These are phyloP conservation scores for Hippocampus mohnikei DNA, from an alignment of 2,113 vertebrate species.

Conservation along the genomic window DNA sequence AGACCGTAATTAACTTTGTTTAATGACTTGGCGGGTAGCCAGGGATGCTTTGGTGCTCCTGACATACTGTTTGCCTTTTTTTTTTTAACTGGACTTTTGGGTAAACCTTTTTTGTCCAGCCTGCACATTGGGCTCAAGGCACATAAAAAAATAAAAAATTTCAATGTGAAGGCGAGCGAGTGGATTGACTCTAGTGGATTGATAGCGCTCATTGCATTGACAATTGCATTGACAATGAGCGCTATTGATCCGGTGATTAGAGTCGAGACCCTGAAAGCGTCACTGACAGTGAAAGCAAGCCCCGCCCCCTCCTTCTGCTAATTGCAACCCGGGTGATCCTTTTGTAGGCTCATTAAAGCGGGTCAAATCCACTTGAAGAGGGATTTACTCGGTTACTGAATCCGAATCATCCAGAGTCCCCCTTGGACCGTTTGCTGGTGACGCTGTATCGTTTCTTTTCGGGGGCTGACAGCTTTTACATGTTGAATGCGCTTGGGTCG, in stretches of 20 bases:
- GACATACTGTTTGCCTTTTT: neutral
- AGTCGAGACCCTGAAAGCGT: constrained; percentile 7
- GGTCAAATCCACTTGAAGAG: constrained; percentile 18
- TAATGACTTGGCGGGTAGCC: constrained; percentile 25
- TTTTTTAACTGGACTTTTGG: no score
- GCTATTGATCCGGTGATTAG: constrained; percentile 52
- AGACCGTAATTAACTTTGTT: constrained; percentile 22
- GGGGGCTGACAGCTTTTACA: constrained; percentile 4
- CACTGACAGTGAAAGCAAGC: constrained; percentile 1
- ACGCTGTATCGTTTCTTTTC: neutral
- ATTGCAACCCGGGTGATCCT: constrained; percentile 20
- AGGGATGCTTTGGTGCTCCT: neutral
- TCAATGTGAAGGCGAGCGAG: neutral
- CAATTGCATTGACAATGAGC: constrained; percentile 26
- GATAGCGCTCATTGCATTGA: no score
- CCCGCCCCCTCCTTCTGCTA: constrained; percentile 13
- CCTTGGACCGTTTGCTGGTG: neutral
- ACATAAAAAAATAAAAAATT: neutral
- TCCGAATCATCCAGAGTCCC: constrained; percentile 12
- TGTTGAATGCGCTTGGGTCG: constrained; percentile 7
- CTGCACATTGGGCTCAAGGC: no score
- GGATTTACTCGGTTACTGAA: constrained; percentile 20
- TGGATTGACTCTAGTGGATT: no score
- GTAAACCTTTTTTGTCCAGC: no score
- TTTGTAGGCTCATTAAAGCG: constrained; percentile 26